Evolutionary conservation across 1,140 invertebrate species (phyloP).

Genomic region (Euura saliciscinereae): DNA sequence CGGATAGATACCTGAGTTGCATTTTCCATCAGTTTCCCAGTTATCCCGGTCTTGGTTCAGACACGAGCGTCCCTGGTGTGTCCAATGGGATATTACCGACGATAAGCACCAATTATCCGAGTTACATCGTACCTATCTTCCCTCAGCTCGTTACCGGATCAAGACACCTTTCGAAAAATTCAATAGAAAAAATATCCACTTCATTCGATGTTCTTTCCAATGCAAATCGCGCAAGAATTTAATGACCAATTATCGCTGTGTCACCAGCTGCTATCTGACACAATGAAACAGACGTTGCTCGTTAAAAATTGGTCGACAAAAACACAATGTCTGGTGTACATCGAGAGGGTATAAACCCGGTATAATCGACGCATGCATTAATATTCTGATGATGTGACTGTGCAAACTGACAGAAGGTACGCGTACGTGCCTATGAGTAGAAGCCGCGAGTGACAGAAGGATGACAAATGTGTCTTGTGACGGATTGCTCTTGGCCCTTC

Average conservation of each 20-base stretch:
- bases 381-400: neutral
- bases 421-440: no score
- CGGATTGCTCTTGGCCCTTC: neutral
- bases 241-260: neutral
- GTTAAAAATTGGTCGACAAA: no score
- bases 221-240: neutral
- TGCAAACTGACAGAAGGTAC: no score
- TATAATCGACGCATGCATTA: neutral
- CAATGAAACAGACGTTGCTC: no score
- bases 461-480: constrained; percentile 1
- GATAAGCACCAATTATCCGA: constrained; percentile 3
- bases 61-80: neutral
- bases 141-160: neutral
- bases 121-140: neutral
- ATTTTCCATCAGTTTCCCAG: neutral
- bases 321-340: neutral
- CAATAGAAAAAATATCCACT: neutral
- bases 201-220: neutral
- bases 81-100: neutral
- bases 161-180: neutral
- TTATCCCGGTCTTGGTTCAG: neutral
- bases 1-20: neutral
- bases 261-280: neutral
- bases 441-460: neutral
- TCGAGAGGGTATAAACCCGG: neutral